Evolutionary conservation across 2,888 invertebrate genomes (phyloP).

Genomic region (Coleophora deauratella): DNA sequence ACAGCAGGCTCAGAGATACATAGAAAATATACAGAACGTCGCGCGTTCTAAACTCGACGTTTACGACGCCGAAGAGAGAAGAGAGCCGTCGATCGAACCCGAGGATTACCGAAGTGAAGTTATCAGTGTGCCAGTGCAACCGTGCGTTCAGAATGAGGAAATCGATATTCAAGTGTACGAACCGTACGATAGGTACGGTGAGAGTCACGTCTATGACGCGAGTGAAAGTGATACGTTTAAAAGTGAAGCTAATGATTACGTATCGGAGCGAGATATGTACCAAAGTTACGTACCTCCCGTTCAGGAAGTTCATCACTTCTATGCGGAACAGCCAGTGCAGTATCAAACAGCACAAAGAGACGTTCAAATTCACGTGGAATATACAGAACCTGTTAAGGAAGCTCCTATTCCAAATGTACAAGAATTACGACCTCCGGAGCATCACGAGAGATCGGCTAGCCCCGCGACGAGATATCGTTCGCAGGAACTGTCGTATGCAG

Average conservation of each 20-base stretch:
- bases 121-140: slow-evolving; percentile 30
- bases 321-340: slow-evolving; percentile 21
- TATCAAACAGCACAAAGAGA: slow-evolving; percentile 25
- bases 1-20: slow-evolving; percentile 22
- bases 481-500: slow-evolving; percentile 82
- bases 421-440: slow-evolving; percentile 24
- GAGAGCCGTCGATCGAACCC: slow-evolving; percentile 17
- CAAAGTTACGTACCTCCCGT: slow-evolving; percentile 8
- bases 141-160: slow-evolving; percentile 33
- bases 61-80: slow-evolving; percentile 13
- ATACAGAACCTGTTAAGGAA: slow-evolving; percentile 10
- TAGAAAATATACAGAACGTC: slow-evolving; percentile 1
- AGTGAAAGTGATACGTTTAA: slow-evolving; percentile 54
- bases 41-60: slow-evolving; percentile 18
- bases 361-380: slow-evolving; percentile 11
- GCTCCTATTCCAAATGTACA: slow-evolving; percentile 6
- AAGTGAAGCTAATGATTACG: slow-evolving; percentile 30
- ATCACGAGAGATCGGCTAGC: slow-evolving; percentile 35
- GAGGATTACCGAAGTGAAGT: slow-evolving; percentile 24
- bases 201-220: slow-evolving; percentile 37
- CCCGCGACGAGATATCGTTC: slow-evolving; percentile 43
- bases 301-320: slow-evolving; percentile 21
- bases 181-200: slow-evolving; percentile 33
- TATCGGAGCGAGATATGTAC: background rate
- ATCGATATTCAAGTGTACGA: slow-evolving; percentile 24